These are phyloP conservation scores for Lucinisca nassula DNA, from an alignment of 2,888 invertebrate genomes.

Conservation along the genomic window DNA sequence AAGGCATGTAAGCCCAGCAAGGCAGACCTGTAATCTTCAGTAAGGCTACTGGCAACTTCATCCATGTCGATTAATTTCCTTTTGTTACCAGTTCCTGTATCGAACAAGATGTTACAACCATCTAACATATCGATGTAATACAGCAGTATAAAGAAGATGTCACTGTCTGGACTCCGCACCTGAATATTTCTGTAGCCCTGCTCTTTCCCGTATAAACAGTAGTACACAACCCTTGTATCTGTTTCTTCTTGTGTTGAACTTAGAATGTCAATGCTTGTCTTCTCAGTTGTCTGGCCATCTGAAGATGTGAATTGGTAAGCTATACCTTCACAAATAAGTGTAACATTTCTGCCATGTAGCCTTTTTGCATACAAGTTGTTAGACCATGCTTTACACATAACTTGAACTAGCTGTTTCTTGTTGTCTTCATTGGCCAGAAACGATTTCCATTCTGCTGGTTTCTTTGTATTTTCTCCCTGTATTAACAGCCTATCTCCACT, in stretches of 20 bases:
- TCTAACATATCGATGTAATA: conserved; percentile 33
- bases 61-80: conserved; percentile 18
- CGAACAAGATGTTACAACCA: conserved; percentile 26
- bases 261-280: conserved; percentile 16
- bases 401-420: not conserved
- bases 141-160: conserved; percentile 49
- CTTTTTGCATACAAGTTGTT: not conserved
- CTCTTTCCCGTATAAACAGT: conserved; percentile 36
- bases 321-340: conserved; percentile 37
- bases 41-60: not conserved
- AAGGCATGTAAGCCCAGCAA: conserved; percentile 45
- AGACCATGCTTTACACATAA: too few species aligned
- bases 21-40: conserved; percentile 20
- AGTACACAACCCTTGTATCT: conserved; percentile 46
- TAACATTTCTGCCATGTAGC: conserved; percentile 22
- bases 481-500: conserved; percentile 10
- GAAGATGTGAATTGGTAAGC: conserved; percentile 32
- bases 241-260: conserved; percentile 48
- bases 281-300: conserved; percentile 19
- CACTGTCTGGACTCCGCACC: conserved; percentile 49
- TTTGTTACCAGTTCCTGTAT: conserved; percentile 54
- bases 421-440: conserved; percentile 29
- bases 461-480: conserved; percentile 20
- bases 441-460: conserved; percentile 39
- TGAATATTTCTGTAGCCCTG: conserved; percentile 30